Percentiles rank a stretch among this genome's conserved stretches.
Conservation (phyloP, 2,888 invertebrate species). For the Lasiommata megera region DNA sequence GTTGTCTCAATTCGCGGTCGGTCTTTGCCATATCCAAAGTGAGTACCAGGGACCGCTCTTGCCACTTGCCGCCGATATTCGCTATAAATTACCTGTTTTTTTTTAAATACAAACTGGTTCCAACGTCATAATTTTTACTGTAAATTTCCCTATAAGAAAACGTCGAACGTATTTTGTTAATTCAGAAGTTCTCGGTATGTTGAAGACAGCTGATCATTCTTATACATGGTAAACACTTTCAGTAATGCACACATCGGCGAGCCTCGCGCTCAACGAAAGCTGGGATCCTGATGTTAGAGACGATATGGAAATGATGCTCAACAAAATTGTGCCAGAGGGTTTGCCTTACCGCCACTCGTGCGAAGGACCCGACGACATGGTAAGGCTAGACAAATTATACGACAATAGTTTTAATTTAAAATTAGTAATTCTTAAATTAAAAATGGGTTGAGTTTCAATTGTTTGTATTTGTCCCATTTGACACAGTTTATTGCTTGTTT, state of each 20-base stretch:
- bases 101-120: background rate
- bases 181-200: slow-evolving; percentile 18
- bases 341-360: slow-evolving; percentile 97
- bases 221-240: slow-evolving; percentile 55
- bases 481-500: slow-evolving; percentile 21
- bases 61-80: slow-evolving; percentile 62
- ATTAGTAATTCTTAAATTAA: background rate
- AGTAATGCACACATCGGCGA: slow-evolving; percentile 99
- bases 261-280: slow-evolving; percentile 97
- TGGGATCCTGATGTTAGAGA: slow-evolving; percentile 99
- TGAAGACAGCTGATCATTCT: slow-evolving; percentile 50
- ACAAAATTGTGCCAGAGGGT: slow-evolving; percentile 98
- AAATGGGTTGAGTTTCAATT: slow-evolving; percentile 27
- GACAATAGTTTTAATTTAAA: background rate
- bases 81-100: slow-evolving; percentile 47
- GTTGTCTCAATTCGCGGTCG: slow-evolving; percentile 95
- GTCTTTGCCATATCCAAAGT: slow-evolving; percentile 98
- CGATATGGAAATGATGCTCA: slow-evolving; percentile 99
- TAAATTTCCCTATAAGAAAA: slow-evolving; percentile 32
- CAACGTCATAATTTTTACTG: background rate
- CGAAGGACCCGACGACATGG: slow-evolving; percentile 99
- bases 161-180: background rate
- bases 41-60: slow-evolving; percentile 75
- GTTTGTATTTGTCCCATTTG: slow-evolving; percentile 30
- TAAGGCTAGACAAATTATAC: slow-evolving; percentile 62